Evolutionary conservation across 2,888 invertebrate genomes (phyloP), one percentile per base, ranked within the genome.

Genomic region (Acanthoscelides obtectus): DNA sequence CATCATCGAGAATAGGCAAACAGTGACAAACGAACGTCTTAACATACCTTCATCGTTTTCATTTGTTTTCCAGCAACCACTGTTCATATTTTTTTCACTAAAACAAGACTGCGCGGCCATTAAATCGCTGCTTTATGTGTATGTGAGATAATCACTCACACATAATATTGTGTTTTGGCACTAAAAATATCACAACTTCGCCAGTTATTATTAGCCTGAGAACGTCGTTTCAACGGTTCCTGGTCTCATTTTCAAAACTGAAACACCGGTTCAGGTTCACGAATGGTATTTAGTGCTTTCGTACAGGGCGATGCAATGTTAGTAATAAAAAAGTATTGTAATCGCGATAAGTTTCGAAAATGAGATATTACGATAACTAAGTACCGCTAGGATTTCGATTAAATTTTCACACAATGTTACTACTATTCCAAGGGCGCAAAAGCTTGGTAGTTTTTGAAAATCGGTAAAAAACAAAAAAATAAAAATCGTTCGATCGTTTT

Each of bases 1-100:
- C 45, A 45, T 45, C 6, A 45, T 45, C 45, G 45, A 45, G 12
- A 45, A 45, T 45, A 45, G 3, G 45, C 45, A 45, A 45, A 45
- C 45, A 45, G 17, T 45, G 17, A 45, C 45, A 45, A 45, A 45
- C 45, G 45, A 6, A 45, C 12, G 17, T 45, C 17, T 45, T 1
- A 45, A 64, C 67, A 69, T 84, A 86, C 86, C 86, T 84, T 86
- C 84, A 74, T 86, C 85, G 74, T 84, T 83, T 72, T 84, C 83
- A 75, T 84, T 83, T 72, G 83, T 80, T 80, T 85, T 86, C 85
- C 86, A 85, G 74, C 84, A 84, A 66, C 82, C 85, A 72, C 81
- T 82, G 76, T 82, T 81, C 84, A 85, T 85, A 73, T 69, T 69
- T 21, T 45, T 12, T 17, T 45, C 45, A 45, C 45, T 12, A 17